Percentiles rank a stretch among this genome's conserved stretches.
These are phyloP conservation scores for Candoia aspera DNA, from an alignment of 2,113 vertebrate genomes.

Conservation along the genomic window DNA sequence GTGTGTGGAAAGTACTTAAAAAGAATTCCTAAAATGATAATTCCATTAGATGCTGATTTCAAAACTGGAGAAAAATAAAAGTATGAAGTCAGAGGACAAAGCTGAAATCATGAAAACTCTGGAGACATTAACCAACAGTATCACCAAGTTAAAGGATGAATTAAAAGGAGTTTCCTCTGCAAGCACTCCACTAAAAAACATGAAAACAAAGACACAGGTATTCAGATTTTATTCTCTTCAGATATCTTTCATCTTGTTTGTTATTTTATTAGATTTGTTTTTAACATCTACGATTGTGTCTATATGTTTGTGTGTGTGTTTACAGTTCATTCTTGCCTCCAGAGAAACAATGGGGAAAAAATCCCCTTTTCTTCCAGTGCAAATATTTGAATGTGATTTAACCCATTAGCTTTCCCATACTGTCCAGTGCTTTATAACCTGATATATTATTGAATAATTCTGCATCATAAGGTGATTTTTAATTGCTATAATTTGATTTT, in stretches of 20 bases:
- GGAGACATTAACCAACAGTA: conserved; percentile 87
- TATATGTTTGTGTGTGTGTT: not conserved
- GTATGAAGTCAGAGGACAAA: conserved; percentile 93
- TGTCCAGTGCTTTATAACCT: not conserved
- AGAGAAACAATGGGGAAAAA: not conserved
- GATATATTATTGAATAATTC: not conserved
- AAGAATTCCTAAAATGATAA: conserved; percentile 16
- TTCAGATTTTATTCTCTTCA: conserved; percentile 9
- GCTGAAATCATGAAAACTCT: conserved; percentile 94
- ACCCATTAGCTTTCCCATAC: not conserved
- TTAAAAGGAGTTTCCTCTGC: conserved; percentile 83
- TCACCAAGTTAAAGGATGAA: conserved; percentile 95
- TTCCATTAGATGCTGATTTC: conserved; percentile 89
- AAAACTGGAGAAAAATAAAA: conserved; percentile 95
- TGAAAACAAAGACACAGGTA: conserved; percentile 95
- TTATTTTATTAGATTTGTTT: not conserved
- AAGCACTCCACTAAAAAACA: conserved; percentile 71
- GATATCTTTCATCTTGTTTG: not conserved
- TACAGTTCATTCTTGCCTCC: not conserved
- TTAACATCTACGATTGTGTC: not conserved
- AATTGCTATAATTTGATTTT: not conserved
- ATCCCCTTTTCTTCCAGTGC: not conserved
- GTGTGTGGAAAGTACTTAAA: not conserved
- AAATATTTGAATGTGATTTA: not conserved
- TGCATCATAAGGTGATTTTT: not conserved